Base-by-base conservation (phyloP, 2,797 vertebrate species). In the Molossus molossus region DNA sequence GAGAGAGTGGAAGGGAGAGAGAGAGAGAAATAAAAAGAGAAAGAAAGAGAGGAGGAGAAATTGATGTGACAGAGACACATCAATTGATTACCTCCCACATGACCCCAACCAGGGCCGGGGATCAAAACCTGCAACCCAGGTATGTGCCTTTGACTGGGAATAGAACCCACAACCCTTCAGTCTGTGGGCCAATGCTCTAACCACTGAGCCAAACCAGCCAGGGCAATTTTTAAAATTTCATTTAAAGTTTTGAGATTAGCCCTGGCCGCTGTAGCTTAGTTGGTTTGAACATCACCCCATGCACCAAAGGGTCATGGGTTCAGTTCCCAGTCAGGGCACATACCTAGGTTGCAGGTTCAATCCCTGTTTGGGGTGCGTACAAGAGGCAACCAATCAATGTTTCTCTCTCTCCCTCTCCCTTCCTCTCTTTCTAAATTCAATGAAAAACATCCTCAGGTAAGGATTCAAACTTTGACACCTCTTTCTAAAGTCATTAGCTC, bases 401-500 rank as follows among this genome's bases (percentile, higher is more conserved):
- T 9, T 53, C 50, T 53, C 50, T 53, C 50, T 53, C 50, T 53
- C 50, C 12, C 50, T 8, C 9, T 53, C 50, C 12, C 50, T 53
- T 13, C 50, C 50, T 13, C 12, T 53, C 50, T 53, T 9, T 53
- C 50, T 53, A 53, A 13, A 53, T 10, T 69, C 65, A 69, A 37
- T 9, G 17, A 37, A 37, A 69, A 69, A 69, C 65, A 69, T 69
- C n/a, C 65, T 33, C 33, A n/a, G n/a, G 1, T 69, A n/a, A 69
- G 65, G 33, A 37, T 67, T 91, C 29, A 77, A 76, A 62, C 72
- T 64, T 81, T 84, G 60, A 81, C 84, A 57, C 70, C 64, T 91
- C 55, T 95, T 90, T 88, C 45, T 95, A 69, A 93, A 96, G 77
- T 88, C 83, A 91, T 85, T 90, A 67, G 7, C n/a, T 70, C 76